These are phyloP conservation scores for Drosophila paramelanica DNA, from an alignment of 2,888 invertebrate genomes.

Conservation along the genomic window DNA sequence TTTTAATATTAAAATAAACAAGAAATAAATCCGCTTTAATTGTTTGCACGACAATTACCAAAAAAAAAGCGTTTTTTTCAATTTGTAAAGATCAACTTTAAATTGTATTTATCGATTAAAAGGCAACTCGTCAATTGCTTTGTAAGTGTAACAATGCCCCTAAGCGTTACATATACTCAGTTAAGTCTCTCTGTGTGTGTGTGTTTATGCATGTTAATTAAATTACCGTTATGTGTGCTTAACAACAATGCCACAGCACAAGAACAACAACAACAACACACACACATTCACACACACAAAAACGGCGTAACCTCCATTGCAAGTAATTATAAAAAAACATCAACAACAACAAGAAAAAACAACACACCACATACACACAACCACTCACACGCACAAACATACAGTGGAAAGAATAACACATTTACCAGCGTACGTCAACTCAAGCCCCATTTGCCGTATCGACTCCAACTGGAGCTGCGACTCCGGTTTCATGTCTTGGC, in stretches of 20 bases:
- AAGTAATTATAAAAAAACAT: slow-evolving; percentile 75
- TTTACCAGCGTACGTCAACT: slow-evolving; percentile 28
- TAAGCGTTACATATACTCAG: slow-evolving; percentile 27
- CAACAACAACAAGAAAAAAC: slow-evolving; percentile 35
- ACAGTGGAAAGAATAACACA: slow-evolving; percentile 32
- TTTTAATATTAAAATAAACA: neutral
- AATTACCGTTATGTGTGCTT: slow-evolving; percentile 76
- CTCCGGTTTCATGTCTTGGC: slow-evolving; percentile 44
- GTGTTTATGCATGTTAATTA: slow-evolving; percentile 73
- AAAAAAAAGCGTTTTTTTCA: neutral
- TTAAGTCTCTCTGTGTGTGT: slow-evolving; percentile 19
- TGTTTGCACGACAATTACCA: neutral
- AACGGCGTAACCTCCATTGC: slow-evolving; percentile 54
- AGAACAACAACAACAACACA: slow-evolving; percentile 29
- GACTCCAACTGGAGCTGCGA: slow-evolving; percentile 2
- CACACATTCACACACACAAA: slow-evolving; percentile 33
- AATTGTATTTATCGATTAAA: slow-evolving; percentile 59
- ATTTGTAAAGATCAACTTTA: slow-evolving; percentile 5
- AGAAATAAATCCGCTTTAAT: neutral
- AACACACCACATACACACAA: slow-evolving; percentile 8
- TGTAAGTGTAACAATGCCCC: slow-evolving; percentile 60
- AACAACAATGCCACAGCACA: slow-evolving; percentile 49
- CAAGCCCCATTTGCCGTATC: slow-evolving; percentile 43
- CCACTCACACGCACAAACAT: neutral
- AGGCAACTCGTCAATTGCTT: slow-evolving; percentile 39